Evolutionary conservation across 1,140 invertebrate genomes (phyloP).

Genomic region (Leptopilina clavipes): DNA sequence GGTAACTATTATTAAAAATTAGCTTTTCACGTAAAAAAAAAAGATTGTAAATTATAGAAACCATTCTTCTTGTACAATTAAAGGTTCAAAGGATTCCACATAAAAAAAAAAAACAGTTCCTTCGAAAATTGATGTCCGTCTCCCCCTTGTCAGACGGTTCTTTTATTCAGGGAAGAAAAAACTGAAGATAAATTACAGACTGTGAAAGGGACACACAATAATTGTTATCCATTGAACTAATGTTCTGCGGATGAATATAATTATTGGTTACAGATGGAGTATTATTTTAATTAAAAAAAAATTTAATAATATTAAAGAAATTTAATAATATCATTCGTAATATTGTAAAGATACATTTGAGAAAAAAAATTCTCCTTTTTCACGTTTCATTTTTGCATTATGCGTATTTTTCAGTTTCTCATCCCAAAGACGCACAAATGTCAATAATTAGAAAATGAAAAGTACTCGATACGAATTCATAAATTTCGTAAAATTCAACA

Average conservation of each 20-base stretch:
- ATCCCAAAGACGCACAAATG: too few species aligned
- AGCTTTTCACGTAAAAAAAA: too few species aligned
- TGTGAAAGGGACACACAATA: not conserved
- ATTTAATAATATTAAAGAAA: conserved; percentile 24
- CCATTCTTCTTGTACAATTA: not conserved
- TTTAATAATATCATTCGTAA: conserved; percentile 11
- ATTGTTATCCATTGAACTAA: conserved; percentile 24
- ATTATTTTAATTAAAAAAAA: conserved; percentile 12
- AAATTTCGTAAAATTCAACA: too few species aligned
- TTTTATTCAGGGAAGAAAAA: not conserved
- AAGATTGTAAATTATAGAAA: too few species aligned
- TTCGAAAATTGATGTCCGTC: not conserved
- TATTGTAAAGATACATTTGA: not conserved
- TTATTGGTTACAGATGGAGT: conserved; percentile 5
- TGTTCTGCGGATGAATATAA: conserved; percentile 19
- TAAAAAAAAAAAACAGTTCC: not conserved
- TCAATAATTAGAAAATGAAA: too few species aligned
- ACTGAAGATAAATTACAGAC: conserved; percentile 26
- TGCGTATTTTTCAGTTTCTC: too few species aligned
- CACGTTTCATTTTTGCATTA: too few species aligned
- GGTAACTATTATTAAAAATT: too few species aligned
- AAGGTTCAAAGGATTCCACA: not conserved
- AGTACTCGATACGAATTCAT: too few species aligned
- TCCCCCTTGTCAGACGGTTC: conserved; percentile 2
- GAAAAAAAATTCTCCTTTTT: too few species aligned